Evolutionary conservation across 2,888 invertebrate species (phyloP).

Genomic region (Zele albiditarsus): DNA sequence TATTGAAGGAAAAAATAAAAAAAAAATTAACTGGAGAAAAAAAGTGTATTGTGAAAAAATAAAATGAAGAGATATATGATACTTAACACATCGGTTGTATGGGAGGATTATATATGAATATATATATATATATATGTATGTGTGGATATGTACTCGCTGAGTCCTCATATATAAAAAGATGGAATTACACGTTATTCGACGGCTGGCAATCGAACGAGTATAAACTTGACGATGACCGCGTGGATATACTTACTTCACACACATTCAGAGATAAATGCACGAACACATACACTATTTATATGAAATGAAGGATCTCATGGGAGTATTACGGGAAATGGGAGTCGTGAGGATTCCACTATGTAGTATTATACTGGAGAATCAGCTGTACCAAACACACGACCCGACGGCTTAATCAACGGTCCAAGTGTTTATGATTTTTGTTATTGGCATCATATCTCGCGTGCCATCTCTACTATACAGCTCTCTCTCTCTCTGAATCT

Average conservation of each 20-base stretch:
- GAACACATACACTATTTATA: slow-evolving; percentile 35
- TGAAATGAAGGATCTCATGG: slow-evolving; percentile 44
- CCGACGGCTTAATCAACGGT: slow-evolving; percentile 70
- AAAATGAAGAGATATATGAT: not conserved
- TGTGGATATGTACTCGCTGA: not conserved
- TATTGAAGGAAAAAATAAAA: not conserved
- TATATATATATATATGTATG: not conserved
- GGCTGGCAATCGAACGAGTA: slow-evolving; percentile 51
- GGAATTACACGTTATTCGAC: slow-evolving; percentile 42
- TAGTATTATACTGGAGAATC: not conserved
- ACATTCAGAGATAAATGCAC: slow-evolving; percentile 33
- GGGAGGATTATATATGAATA: not conserved
- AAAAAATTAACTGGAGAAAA: not conserved
- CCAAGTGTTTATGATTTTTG: slow-evolving; percentile 73
- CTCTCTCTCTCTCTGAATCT: slow-evolving; percentile 34
- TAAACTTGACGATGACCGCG: slow-evolving; percentile 42
- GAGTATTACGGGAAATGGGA: slow-evolving; percentile 66
- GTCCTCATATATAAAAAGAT: slow-evolving; percentile 21
- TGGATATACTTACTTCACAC: slow-evolving; percentile 39
- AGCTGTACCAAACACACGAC: slow-evolving; percentile 47
- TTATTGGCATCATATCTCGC: slow-evolving; percentile 70
- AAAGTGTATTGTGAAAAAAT: not conserved
- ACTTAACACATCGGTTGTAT: not conserved
- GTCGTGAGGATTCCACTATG: slow-evolving; percentile 56
- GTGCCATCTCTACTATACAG: slow-evolving; percentile 33